Percentiles rank a stretch among this genome's conserved stretches.
phyloP scores from a whole-genome alignment of 2,113 vertebrate species.

The Cyanoliseus patagonus region DNA sequence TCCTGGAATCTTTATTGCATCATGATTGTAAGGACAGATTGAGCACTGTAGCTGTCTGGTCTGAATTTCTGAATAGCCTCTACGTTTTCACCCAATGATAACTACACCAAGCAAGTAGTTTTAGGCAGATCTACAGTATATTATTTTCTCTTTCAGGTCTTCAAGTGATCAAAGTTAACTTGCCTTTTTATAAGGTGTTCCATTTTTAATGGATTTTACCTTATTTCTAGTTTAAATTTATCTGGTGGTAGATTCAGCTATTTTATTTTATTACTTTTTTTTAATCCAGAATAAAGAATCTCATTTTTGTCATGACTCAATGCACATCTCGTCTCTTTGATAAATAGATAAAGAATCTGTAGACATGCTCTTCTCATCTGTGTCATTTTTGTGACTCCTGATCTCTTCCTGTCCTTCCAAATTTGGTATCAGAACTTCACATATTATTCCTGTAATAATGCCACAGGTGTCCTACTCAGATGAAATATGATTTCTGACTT shows the following conservation, averaged over 20 bases:
- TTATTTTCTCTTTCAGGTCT: not conserved
- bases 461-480: not conserved
- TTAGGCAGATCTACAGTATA: not conserved
- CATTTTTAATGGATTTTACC: not conserved
- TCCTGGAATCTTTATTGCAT: not conserved
- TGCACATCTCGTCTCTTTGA: not conserved
- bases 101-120: not conserved
- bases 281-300: not conserved
- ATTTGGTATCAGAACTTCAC: not conserved
- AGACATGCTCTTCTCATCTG: not conserved
- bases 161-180: not conserved
- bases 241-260: not conserved
- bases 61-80: not conserved
- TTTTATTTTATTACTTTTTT: not conserved
- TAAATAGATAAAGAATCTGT: not conserved
- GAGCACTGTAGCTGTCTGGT: not conserved
- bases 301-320: not conserved
- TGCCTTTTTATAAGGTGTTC: not conserved
- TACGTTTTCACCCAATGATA: not conserved
- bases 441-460: not conserved
- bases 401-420: not conserved
- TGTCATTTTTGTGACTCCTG: not conserved
- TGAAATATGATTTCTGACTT: not conserved
- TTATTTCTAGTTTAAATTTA: not conserved
- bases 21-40: not conserved